Conservation (phyloP, 2,797 vertebrate species). For the Pseudotriccus pelzelni region DNA sequence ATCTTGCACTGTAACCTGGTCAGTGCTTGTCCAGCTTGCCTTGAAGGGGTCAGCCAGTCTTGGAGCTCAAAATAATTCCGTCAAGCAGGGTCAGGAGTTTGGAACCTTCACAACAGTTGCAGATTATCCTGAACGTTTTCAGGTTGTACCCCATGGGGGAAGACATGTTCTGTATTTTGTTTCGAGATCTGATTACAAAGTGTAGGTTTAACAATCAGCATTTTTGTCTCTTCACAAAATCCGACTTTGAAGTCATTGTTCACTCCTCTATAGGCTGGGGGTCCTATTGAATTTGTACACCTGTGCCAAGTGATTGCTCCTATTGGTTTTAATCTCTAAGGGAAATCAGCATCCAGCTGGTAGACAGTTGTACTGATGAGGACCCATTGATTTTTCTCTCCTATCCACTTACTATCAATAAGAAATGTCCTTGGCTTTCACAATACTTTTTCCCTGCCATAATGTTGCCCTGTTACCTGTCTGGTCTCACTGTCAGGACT, state of each 20-base stretch:
- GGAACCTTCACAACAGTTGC: background rate
- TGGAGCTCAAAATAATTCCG: background rate
- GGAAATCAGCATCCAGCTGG: background rate
- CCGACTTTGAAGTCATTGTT: background rate
- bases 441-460: background rate
- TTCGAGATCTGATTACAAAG: background rate
- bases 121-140: background rate
- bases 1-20: background rate
- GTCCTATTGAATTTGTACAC: background rate
- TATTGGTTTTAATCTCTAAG: slow-evolving; percentile 28
- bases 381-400: slow-evolving; percentile 46
- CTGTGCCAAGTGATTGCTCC: background rate
- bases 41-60: background rate
- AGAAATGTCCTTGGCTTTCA: slow-evolving; percentile 20
- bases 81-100: background rate
- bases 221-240: background rate
- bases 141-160: background rate
- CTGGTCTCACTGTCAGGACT: background rate
- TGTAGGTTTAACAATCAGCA: background rate
- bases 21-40: background rate
- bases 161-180: background rate
- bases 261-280: background rate
- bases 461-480: background rate
- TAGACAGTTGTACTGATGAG: slow-evolving; percentile 20
- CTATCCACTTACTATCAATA: background rate